Evolutionary conservation across 2,113 vertebrate species (phyloP).

Genomic region (Theristicus caerulescens): DNA sequence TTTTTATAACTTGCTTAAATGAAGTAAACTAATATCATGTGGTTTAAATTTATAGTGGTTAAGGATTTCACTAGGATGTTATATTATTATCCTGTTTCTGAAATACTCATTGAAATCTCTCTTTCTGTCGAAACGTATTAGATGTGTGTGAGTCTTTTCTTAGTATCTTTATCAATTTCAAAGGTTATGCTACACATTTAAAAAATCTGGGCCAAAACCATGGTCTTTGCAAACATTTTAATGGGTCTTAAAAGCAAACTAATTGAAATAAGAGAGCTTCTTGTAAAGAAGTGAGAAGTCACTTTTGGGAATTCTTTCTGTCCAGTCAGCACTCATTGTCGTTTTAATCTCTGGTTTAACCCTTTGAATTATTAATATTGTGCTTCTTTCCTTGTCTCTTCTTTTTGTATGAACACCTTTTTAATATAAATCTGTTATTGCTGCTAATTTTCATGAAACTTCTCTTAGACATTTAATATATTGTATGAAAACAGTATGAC

Average conservation of each 20-base stretch:
- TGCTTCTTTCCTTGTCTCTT: not conserved
- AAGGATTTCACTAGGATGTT: not conserved
- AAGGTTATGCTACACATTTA: not conserved
- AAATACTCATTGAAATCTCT: not conserved
- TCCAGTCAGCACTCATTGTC: not conserved
- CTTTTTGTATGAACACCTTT: not conserved
- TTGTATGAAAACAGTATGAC: not conserved
- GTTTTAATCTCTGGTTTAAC: not conserved
- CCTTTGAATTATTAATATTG: not conserved
- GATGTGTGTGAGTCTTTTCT: not conserved
- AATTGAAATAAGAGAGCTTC: not conserved
- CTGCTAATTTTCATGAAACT: not conserved
- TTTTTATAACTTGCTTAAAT: not conserved
- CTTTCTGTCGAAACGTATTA: not conserved
- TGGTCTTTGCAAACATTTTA: not conserved
- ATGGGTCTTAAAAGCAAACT: not conserved
- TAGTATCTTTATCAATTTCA: not conserved
- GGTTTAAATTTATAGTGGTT: not conserved
- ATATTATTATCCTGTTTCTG: not conserved
- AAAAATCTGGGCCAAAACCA: not conserved
- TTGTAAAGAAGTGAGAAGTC: not conserved
- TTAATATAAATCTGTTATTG: not conserved
- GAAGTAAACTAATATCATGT: not conserved
- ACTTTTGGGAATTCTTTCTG: not conserved
- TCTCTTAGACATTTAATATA: not conserved